Evolutionary conservation across 2,113 vertebrate species (phyloP).

Genomic region (Microtus richardsoni): DNA sequence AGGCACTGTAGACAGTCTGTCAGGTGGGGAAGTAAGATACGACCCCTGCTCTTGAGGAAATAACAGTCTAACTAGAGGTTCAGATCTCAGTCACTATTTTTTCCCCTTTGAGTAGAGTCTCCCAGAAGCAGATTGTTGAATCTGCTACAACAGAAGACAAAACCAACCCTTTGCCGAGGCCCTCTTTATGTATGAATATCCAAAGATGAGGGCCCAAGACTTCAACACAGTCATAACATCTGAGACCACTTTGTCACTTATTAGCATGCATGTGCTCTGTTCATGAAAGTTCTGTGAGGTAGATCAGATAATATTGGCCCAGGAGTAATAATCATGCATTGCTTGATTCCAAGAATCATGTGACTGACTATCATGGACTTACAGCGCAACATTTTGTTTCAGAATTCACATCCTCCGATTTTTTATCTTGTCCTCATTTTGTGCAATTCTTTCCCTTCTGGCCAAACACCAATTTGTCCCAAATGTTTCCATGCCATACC

Average conservation of each 20-base stretch:
- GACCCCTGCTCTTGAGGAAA: neutral
- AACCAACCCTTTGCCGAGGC: neutral
- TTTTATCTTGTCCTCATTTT: slow-evolving; percentile 28
- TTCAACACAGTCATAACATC: slow-evolving; percentile 1
- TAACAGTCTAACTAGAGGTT: neutral
- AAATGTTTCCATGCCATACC: slow-evolving; percentile 51
- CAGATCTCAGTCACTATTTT: neutral
- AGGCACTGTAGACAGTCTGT: neutral
- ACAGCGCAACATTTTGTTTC: slow-evolving; percentile 44
- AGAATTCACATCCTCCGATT: slow-evolving; percentile 35
- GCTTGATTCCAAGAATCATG: slow-evolving; percentile 18
- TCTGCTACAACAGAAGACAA: neutral
- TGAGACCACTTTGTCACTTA: slow-evolving; percentile 12
- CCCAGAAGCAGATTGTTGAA: neutral
- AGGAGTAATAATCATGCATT: neutral
- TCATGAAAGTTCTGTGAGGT: slow-evolving; percentile 54
- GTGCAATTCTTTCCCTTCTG: slow-evolving; percentile 46
- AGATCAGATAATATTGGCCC: neutral
- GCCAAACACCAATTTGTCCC: slow-evolving; percentile 51
- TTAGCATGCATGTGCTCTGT: neutral
- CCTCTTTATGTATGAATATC: neutral
- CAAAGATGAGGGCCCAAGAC: neutral
- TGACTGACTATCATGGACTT: neutral
- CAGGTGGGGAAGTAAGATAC: neutral
- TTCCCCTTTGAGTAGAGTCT: neutral